phyloP scores from a whole-genome alignment of 2,113 vertebrate genomes.

The Centrocercus urophasianus region DNA sequence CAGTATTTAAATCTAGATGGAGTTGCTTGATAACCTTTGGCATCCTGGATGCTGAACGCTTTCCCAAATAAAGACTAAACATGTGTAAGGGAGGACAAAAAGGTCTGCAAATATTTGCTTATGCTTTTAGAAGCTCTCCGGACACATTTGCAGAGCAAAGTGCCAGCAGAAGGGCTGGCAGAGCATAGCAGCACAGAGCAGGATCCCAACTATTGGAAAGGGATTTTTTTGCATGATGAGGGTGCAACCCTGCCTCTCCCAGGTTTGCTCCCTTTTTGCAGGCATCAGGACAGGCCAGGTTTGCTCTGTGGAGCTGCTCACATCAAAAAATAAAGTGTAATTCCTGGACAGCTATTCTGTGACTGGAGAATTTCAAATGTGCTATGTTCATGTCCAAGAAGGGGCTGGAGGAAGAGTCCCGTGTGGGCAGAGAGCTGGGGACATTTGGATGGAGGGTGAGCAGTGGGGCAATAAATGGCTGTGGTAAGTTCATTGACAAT shows the following conservation, averaged over 20 bases:
- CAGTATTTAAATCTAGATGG: neutral
- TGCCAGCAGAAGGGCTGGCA: neutral
- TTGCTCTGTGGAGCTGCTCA: neutral
- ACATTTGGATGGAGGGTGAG: neutral
- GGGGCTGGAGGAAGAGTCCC: neutral
- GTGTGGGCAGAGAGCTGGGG: neutral
- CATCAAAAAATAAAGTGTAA: neutral
- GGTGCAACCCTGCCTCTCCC: neutral
- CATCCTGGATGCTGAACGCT: neutral
- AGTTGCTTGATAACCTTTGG: neutral
- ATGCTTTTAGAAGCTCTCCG: neutral
- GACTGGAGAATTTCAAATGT: neutral
- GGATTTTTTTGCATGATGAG: neutral
- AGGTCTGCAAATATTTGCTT: neutral
- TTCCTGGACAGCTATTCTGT: neutral
- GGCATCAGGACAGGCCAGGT: accelerated
- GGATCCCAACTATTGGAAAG: neutral
- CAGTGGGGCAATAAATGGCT: neutral
- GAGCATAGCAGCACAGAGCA: neutral
- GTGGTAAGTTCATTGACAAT: neutral
- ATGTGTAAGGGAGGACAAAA: neutral
- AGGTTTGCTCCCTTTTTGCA: neutral
- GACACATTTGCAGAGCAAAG: neutral
- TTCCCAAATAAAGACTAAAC: neutral
- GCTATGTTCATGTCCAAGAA: neutral